Evolutionary conservation across 2,797 vertebrate genomes (phyloP).

Genomic region (Simalia tracyae): DNA sequence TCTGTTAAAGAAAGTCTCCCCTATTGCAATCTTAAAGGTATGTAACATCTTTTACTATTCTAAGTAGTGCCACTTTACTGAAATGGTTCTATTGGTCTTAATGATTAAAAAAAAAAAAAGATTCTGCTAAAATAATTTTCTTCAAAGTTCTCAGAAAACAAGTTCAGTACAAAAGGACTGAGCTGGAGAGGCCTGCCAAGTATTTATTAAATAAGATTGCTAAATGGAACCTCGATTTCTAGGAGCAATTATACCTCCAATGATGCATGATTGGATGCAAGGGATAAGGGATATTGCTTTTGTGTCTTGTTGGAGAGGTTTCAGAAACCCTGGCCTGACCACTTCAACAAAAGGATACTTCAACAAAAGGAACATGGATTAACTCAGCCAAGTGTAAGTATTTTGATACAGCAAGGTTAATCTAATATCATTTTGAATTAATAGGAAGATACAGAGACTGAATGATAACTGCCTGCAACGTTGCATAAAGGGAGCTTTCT

Average conservation of each 20-base stretch:
- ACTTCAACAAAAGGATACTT: neutral
- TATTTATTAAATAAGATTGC: neutral
- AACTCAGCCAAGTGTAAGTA: neutral
- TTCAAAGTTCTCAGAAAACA: slow-evolving; percentile 39
- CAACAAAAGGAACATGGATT: neutral
- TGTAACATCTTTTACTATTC: slow-evolving; percentile 48
- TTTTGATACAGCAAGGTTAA: neutral
- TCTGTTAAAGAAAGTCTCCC: slow-evolving; percentile 43
- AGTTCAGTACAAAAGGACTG: neutral
- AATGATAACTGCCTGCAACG: neutral
- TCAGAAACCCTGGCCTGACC: neutral
- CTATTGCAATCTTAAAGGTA: slow-evolving; percentile 46
- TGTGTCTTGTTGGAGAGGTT: neutral
- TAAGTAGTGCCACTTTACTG: slow-evolving; percentile 23
- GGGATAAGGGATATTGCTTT: neutral
- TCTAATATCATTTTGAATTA: neutral
- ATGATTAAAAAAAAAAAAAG: slow-evolving; percentile 9
- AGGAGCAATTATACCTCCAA: neutral
- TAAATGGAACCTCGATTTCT: neutral
- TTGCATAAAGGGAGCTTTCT: neutral
- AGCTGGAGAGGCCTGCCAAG: neutral
- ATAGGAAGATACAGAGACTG: neutral
- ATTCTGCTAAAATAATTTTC: slow-evolving; percentile 18
- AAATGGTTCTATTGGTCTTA: slow-evolving; percentile 20
- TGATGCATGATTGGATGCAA: neutral